These are phyloP conservation scores for Drosophila bunnanda DNA, from an alignment of 2,888 invertebrate genomes.

Conservation along the genomic window DNA sequence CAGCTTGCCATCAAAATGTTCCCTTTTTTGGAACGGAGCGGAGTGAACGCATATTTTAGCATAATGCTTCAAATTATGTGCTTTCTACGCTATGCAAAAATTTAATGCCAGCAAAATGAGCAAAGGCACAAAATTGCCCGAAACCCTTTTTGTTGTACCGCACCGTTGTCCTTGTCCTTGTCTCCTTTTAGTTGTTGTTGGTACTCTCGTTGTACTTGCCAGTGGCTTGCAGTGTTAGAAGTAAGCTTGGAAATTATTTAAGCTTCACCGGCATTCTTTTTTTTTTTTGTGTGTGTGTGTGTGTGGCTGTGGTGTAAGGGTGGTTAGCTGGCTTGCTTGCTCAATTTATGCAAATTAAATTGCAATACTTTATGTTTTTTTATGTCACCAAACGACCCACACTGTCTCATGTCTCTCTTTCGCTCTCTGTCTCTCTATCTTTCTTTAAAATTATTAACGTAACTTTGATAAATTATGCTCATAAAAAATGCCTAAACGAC, in stretches of 20 bases:
- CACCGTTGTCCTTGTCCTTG: conserved; percentile 26
- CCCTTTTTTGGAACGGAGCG: conserved; percentile 22
- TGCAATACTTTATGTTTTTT: conserved; percentile 72
- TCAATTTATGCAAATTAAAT: conserved; percentile 79
- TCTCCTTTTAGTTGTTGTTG: conserved; percentile 8
- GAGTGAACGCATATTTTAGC: conserved; percentile 70
- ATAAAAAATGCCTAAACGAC: conserved; percentile 76
- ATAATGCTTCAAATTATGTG: conserved; percentile 76
- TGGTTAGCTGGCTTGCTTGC: conserved; percentile 50
- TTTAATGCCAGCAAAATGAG: conserved; percentile 75
- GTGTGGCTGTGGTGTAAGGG: conserved; percentile 8
- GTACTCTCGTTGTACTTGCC: conserved; percentile 16
- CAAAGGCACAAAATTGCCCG: conserved; percentile 67
- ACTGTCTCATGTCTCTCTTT: conserved; percentile 8
- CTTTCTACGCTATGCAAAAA: conserved; percentile 68
- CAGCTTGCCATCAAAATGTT: conserved; percentile 22
- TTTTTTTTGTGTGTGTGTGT: too few species aligned
- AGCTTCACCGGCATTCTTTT: conserved; percentile 59
- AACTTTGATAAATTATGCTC: conserved; percentile 79
- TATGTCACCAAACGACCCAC: conserved; percentile 65
- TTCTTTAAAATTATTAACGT: conserved; percentile 66
- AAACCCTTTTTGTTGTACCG: conserved; percentile 64
- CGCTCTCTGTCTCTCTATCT: conserved; percentile 8
- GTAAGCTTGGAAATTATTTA: conserved; percentile 70
- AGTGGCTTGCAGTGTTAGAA: conserved; percentile 61